Base-by-base conservation (phyloP, 1,140 invertebrate species). In the Ceratosolen fusciceps region DNA sequence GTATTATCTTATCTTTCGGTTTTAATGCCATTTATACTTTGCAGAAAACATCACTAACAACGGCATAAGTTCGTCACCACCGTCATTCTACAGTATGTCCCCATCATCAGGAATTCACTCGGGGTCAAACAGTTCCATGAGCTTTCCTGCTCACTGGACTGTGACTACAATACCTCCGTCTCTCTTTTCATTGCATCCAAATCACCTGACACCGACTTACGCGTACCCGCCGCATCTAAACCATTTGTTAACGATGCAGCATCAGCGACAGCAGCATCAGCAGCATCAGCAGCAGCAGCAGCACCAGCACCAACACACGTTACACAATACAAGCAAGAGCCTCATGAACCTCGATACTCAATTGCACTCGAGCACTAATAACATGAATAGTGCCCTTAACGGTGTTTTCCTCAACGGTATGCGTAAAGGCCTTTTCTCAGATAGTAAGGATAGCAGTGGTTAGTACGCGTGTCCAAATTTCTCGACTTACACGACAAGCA, bases 191-290 rank as follows among this genome's bases (percentile, higher is more conserved):
- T 65, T 86, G 26, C 85, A 86, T 56, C 83, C 85, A 39, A 80
- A 83, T 29, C 85, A 86, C 39, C 82, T 86, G 26, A 80, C 84
- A 21, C 43, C 84, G 14, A 84, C 86, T 19, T 80, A 83, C 0
- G 80, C 83, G 0, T 90, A 87, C 56, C 80, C 83, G 0, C 85
- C 84, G 16, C 86, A 88, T 26, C 74, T 90, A 0, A 90, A 86
- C 73, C 88, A 90, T 24, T 39, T 90, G 81, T 37, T 90, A 60
- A 86, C 89, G 0, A 86, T 87, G 49, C 88, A 87, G 37, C 87
- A 89, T 5, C 79, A 80, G 8, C 78, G 75, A 26, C 80, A 65
- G 9, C 79, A 81, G 29, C 83, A 84, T 24, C 87, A 87, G 47
- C 87, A 89, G 12, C 79, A 80, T 16, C 78, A 80, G 21, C 80